These are phyloP conservation scores for Nomada ferruginata DNA, from an alignment of 2,888 invertebrate species.

Conservation along the genomic window DNA sequence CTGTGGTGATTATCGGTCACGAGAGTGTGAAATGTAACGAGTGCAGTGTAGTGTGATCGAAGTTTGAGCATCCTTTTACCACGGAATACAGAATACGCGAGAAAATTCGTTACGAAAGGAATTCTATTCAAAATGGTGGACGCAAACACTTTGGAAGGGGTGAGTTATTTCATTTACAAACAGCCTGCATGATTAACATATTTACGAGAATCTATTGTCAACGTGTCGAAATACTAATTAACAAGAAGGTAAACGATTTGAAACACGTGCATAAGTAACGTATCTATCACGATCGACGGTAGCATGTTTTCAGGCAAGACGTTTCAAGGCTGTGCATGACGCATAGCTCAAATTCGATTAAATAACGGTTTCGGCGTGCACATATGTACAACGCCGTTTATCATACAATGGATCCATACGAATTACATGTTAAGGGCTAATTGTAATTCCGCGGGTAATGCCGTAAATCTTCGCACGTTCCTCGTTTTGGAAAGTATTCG, in stretches of 20 bases:
- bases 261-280: constrained; percentile 19
- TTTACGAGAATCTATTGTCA: neutral
- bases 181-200: too few relatives aligned
- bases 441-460: constrained; percentile 37
- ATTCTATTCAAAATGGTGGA: neutral
- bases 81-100: neutral
- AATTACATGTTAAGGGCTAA: constrained; percentile 38
- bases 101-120: neutral
- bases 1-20: too few relatives aligned
- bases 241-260: neutral
- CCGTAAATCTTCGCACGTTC: constrained; percentile 29
- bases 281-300: neutral
- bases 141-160: neutral
- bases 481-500: constrained; percentile 42
- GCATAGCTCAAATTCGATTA: constrained; percentile 27
- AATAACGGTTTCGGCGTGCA: constrained; percentile 36
- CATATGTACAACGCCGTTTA: constrained; percentile 15
- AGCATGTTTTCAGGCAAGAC: neutral
- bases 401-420: constrained; percentile 50
- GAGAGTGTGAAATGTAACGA: too few relatives aligned
- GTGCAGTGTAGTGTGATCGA: constrained; percentile 10
- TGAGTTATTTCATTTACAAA: neutral
- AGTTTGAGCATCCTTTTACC: neutral
- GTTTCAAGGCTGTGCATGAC: constrained; percentile 23
- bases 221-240: neutral